Evolutionary conservation across 1,140 invertebrate genomes (phyloP), one percentile per base, ranked within the genome.

Genomic region (Zaprionus kolodkinae): DNA sequence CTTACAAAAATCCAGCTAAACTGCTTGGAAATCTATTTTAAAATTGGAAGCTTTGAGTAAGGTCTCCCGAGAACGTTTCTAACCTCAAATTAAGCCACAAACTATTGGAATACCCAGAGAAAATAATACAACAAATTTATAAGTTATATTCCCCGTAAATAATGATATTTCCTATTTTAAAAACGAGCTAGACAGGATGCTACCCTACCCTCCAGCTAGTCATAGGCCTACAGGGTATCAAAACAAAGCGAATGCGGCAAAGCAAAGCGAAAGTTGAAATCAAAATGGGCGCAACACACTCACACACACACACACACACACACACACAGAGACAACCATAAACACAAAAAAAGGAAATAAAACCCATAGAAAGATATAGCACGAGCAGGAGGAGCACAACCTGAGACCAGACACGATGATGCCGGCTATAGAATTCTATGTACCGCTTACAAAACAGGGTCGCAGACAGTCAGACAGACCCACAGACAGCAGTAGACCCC

Each of bases 261-360:
- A 63, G 66, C 82, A 64, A 38, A 78, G 60, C 72, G 76, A 87
- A 87, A 86, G 83, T 82, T 57, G 64, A 70, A 62, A 64, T 77
- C 62, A 65, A 81, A 75, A 75, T 72, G 80, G 76, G 67, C 38
- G 43, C 76, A 67, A 71, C 45, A 50, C 17, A 25, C 17, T 61
- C 59, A 57, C n/a, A 15, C 33, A 48, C 17, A 48, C 10, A 21
- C 17, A 48, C 17, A 48, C 10, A 21, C 17, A 50, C 4, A 50
- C 1, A 25, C 10, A 48, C 9, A 11, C 45, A 5, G 1, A 21
- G 15, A 48, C 45, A 4, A 7, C 33, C 33, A 12, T 50, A 63
- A 54, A 45, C n/a, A 45, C 6, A 0, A 17, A 45, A 65, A 63
- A 38, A 43, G 40, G 33, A 43, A 38, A 21, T 38, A 45, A 65